Base-by-base conservation (phyloP, 2,888 invertebrate genomes). In the Plutella xylostella region DNA sequence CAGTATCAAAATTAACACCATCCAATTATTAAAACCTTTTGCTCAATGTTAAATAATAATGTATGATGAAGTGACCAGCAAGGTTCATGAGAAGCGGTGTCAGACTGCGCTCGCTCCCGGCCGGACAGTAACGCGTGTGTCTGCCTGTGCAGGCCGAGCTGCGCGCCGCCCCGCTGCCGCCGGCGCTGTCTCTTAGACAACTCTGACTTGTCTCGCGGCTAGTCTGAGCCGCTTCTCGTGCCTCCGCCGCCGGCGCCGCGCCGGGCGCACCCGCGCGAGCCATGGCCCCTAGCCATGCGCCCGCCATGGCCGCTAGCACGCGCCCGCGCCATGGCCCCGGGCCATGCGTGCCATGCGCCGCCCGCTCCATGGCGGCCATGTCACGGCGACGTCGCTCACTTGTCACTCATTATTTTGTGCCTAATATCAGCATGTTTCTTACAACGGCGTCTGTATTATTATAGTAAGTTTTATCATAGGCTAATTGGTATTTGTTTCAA, bases 101-200 rank as follows among this genome's bases (percentile, higher is more conserved):
- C 71, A 68, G 79, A 69, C 68, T 60, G 61, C 57, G 37, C 33
- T 12, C 11, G 37, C 14, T 19, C 20, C 12, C 7, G 37, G 20
- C 20, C 37, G 14, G 14, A 19, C 42, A 18, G 31, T 42, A 18
- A 31, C 42, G 18, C 19, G 63, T 58, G 59, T 77, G 78, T 82
- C 74, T 72, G 80, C 77, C 64, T 80, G 82, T 79, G 82, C 82
- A 82, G 82, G 82, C 82, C 65, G 72, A 61, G 76, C 75, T 61
- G 67, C 34, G 21, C 60, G 72, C 68, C 57, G 73, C 56, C 51
- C 55, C 54, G 56, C 57, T 53, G 57, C 55, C 61, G 66, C 63
- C 64, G 54, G 57, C 63, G 61, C 66, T 54, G 60, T 61, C 65
- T 66, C 63, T 66, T 69, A 60, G 65, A 60, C 61, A 72, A 74